These are phyloP conservation scores for Tetragonisca angustula DNA, from an alignment of 2,888 invertebrate genomes.

Conservation along the genomic window DNA sequence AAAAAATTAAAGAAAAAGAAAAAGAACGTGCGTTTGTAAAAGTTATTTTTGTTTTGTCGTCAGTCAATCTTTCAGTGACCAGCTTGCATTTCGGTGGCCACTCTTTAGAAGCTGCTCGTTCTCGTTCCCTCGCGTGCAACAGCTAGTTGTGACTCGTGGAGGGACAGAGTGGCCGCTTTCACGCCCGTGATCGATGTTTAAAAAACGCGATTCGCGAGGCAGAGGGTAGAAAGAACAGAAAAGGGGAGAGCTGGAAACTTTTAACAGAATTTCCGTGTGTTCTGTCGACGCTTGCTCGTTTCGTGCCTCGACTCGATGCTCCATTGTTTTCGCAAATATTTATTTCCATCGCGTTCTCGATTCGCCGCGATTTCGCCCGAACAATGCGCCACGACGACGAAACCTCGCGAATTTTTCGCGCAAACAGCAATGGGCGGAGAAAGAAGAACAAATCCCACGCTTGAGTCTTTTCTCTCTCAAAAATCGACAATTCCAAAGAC, in stretches of 20 bases:
- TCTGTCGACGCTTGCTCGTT: constrained; percentile 2
- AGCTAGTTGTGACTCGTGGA: background rate
- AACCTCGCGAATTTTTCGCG: background rate
- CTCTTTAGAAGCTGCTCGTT: too few relatives aligned
- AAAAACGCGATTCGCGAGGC: background rate
- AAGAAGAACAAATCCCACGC: background rate
- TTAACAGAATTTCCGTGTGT: constrained; percentile 35
- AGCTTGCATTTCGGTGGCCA: too few relatives aligned
- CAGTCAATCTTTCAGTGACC: too few relatives aligned
- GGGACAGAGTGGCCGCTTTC: too few relatives aligned
- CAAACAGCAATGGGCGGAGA: background rate
- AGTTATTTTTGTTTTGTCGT: too few relatives aligned
- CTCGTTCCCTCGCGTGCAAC: background rate
- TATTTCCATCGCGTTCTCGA: constrained; percentile 9
- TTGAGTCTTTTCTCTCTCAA: too few relatives aligned
- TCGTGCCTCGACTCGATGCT: constrained; percentile 1
- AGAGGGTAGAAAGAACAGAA: background rate
- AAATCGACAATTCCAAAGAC: too few relatives aligned
- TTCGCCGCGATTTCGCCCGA: constrained; percentile 12
- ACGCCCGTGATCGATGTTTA: background rate
- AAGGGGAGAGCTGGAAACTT: background rate
- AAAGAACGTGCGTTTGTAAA: too few relatives aligned
- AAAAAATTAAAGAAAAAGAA: too few relatives aligned
- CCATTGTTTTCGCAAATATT: constrained; percentile 45
- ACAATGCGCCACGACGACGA: background rate